These are phyloP conservation scores for Actinostola sp. DNA, from an alignment of 92 coral and sea anemone species.

Conservation along the genomic window DNA sequence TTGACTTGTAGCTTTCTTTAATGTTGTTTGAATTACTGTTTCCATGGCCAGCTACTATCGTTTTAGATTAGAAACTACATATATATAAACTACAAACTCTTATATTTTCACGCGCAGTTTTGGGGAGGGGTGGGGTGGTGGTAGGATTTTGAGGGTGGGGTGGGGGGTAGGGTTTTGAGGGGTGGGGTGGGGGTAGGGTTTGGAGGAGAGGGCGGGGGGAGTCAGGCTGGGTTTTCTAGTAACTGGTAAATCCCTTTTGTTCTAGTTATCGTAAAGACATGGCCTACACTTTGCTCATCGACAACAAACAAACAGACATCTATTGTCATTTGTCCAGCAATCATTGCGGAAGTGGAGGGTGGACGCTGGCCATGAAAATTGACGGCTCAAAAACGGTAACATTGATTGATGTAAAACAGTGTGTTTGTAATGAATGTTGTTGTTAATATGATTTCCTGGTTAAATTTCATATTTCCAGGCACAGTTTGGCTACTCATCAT, in stretches of 20 bases:
- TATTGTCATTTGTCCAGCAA: slow-evolving; percentile 36
- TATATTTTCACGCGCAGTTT: too few relatives aligned
- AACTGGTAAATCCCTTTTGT: neutral
- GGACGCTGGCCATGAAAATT: slow-evolving; percentile 45
- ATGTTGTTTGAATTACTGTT: too few relatives aligned
- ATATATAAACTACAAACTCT: too few relatives aligned
- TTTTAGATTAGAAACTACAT: too few relatives aligned
- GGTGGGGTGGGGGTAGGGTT: too few relatives aligned
- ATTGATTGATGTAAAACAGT: neutral
- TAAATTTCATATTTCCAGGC: slow-evolving; percentile 8
- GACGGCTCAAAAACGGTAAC: slow-evolving; percentile 18
- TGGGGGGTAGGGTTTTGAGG: too few relatives aligned
- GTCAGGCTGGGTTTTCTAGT: too few relatives aligned
- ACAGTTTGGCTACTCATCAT: slow-evolving; percentile 44
- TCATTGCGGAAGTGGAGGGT: slow-evolving; percentile 38
- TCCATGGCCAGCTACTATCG: too few relatives aligned
- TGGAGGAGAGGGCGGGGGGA: too few relatives aligned
- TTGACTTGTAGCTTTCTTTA: too few relatives aligned
- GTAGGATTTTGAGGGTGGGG: too few relatives aligned
- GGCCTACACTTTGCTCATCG: slow-evolving; percentile 38
- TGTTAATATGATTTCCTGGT: neutral
- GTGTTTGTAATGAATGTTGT: neutral
- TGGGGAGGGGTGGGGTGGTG: too few relatives aligned
- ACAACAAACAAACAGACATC: slow-evolving; percentile 31
- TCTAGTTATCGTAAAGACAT: slow-evolving; percentile 28